phyloP scores from a whole-genome alignment of 2,797 vertebrate genomes.

The Octomys mimax region DNA sequence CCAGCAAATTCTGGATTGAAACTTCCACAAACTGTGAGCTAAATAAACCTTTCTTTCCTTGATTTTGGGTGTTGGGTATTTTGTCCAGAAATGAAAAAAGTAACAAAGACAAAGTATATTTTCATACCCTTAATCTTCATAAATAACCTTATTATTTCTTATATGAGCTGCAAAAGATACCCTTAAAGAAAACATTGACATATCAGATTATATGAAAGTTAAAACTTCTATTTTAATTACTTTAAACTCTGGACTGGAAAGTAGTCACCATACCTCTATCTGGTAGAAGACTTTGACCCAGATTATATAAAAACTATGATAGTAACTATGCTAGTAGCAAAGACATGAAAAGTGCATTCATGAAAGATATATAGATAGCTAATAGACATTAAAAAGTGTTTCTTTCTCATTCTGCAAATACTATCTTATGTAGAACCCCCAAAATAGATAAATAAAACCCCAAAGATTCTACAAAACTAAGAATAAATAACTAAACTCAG shows the following conservation, averaged over 20 bases:
- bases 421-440: neutral
- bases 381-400: neutral
- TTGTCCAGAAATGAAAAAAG: no score
- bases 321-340: conserved; percentile 2
- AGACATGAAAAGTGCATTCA: neutral
- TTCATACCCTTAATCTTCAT: neutral
- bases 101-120: neutral
- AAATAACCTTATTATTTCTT: neutral
- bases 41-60: no score
- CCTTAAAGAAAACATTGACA: neutral
- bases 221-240: neutral
- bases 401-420: neutral
- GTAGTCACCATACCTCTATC: neutral
- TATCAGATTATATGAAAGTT: neutral
- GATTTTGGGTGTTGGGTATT: no score
- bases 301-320: neutral
- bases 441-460: neutral
- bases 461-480: neutral
- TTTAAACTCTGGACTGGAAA: neutral
- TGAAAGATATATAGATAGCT: neutral
- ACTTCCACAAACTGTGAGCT: no score
- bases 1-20: no score
- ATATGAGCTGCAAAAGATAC: neutral
- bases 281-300: neutral
- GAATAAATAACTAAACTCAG: neutral